Evolutionary conservation across 1,140 invertebrate genomes (phyloP).

Genomic region (Chionoecetes opilio): DNA sequence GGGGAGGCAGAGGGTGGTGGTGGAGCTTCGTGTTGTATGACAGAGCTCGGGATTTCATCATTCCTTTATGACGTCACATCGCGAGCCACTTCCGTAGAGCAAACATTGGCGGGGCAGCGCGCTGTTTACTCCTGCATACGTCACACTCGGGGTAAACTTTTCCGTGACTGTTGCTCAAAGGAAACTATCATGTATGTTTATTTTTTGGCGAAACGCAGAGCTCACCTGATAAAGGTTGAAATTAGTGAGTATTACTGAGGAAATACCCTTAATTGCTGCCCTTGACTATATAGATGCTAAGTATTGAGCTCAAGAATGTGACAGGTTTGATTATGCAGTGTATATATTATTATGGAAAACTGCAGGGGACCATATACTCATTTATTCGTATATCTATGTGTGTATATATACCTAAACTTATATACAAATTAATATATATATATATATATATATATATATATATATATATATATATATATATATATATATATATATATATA

Average conservation of each 20-base stretch:
- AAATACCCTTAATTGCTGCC: background rate
- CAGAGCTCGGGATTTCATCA: background rate
- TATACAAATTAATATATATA: conserved; percentile 39
- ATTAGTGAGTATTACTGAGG: background rate
- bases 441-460: conserved; percentile 60
- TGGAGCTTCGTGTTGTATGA: too few species aligned
- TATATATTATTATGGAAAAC: background rate
- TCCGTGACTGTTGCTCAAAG: background rate
- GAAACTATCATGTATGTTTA: background rate
- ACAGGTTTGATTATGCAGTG: background rate
- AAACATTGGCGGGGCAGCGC: background rate
- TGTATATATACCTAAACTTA: conserved; percentile 51
- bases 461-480: conserved; percentile 53
- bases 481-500: conserved; percentile 32
- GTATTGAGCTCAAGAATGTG: background rate
- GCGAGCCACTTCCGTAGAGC: background rate
- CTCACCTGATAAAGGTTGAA: background rate
- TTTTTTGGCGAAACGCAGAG: background rate
- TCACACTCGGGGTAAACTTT: background rate
- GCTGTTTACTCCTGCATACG: background rate
- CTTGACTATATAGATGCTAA: conserved; percentile 1
- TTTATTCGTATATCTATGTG: background rate
- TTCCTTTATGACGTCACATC: conserved; percentile 9
- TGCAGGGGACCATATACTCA: too few species aligned
- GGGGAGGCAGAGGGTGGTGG: background rate